A percentile compares a stretch with the other conserved stretches of the same genome.
Conservation (phyloP, 2,797 vertebrate genomes). For the Salarias fasciatus region DNA sequence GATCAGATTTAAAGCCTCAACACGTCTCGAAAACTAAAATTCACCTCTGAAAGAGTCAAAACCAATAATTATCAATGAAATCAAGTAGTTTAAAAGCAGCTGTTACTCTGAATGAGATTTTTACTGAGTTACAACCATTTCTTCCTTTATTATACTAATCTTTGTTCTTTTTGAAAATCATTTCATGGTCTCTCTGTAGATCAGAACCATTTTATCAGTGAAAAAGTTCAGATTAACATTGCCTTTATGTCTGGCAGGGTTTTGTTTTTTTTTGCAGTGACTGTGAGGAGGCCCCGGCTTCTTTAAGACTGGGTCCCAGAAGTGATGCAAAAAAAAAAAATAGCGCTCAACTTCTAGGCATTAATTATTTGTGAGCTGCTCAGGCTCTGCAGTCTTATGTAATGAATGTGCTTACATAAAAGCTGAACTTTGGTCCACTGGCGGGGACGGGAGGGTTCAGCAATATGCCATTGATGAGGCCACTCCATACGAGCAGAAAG, state of each 20-base stretch:
- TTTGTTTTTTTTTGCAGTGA: constrained; percentile 24
- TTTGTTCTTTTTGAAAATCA: too few relatives aligned
- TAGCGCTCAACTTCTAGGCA: constrained; percentile 74
- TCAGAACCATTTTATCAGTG: too few relatives aligned
- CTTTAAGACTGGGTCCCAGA: constrained; percentile 53
- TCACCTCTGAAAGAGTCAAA: too few relatives aligned
- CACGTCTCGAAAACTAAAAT: too few relatives aligned
- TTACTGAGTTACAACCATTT: too few relatives aligned
- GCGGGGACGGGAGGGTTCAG: constrained; percentile 73
- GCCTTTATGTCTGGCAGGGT: constrained; percentile 16
- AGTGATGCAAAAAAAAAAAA: constrained; percentile 63
- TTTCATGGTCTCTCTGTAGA: too few relatives aligned
- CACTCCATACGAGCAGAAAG: constrained; percentile 61
- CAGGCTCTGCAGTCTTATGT: constrained; percentile 84
- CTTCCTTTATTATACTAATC: too few relatives aligned
- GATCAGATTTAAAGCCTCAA: too few relatives aligned
- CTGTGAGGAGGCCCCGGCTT: constrained; percentile 32
- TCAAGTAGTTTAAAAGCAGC: too few relatives aligned
- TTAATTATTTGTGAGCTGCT: constrained; percentile 86
- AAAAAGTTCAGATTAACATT: background rate
- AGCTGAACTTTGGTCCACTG: constrained; percentile 85
- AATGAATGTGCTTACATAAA: constrained; percentile 86
- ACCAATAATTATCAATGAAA: too few relatives aligned
- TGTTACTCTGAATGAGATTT: too few relatives aligned
- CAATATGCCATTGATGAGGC: constrained; percentile 72